phyloP scores from a whole-genome alignment of 2,113 vertebrate genomes.

The Nanorana parkeri region DNA sequence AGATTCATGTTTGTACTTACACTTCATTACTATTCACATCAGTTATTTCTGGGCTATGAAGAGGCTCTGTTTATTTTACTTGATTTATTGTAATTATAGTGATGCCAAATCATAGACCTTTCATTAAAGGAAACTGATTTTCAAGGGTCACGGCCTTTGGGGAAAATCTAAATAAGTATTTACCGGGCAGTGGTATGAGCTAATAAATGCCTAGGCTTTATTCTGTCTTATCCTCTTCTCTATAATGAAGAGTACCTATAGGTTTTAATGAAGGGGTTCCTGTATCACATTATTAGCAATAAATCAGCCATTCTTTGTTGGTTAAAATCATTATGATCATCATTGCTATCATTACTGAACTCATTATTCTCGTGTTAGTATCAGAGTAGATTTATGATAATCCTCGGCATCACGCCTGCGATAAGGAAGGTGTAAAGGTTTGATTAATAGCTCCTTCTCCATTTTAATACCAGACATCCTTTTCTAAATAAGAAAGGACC shows the following conservation, averaged over 20 bases:
- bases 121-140: constrained; percentile 44
- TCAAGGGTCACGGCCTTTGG: constrained; percentile 49
- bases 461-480: constrained; percentile 79
- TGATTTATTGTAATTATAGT: constrained; percentile 45
- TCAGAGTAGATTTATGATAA: constrained; percentile 88
- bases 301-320: constrained; percentile 88
- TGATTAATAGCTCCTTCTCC: constrained; percentile 88
- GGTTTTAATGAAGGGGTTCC: constrained; percentile 85
- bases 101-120: constrained; percentile 31
- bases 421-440: constrained; percentile 86
- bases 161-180: constrained; percentile 41
- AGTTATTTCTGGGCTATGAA: constrained; percentile 13
- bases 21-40: background rate
- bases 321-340: constrained; percentile 90
- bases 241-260: constrained; percentile 74
- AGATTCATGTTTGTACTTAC: constrained; percentile 15
- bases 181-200: constrained; percentile 50
- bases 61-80: constrained; percentile 34
- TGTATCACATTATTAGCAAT: constrained; percentile 88
- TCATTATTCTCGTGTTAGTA: constrained; percentile 90
- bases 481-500: constrained; percentile 75
- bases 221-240: constrained; percentile 62
- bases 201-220: constrained; percentile 42
- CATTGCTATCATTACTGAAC: constrained; percentile 88
- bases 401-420: constrained; percentile 79